phyloP scores from a whole-genome alignment of 2,797 vertebrate species.

The Acrossocheilus wenchowensis region DNA sequence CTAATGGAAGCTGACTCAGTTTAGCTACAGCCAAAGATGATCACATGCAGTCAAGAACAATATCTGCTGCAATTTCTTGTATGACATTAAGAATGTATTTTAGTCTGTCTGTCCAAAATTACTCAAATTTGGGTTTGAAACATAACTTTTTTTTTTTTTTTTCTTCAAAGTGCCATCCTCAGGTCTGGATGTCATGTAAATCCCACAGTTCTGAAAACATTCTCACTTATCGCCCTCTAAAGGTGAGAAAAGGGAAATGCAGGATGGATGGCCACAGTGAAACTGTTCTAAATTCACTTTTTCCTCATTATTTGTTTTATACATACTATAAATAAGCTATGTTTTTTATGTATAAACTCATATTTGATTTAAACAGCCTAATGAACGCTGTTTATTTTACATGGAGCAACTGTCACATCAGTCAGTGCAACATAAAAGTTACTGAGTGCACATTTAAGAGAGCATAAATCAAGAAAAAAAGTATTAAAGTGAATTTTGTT shows the following conservation, averaged over 20 bases:
- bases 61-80: not conserved
- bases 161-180: not conserved
- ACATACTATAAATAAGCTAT: not conserved
- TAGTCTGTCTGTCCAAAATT: not conserved
- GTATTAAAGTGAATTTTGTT: not conserved
- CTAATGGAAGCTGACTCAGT: slow-evolving; percentile 35
- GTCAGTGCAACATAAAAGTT: not conserved
- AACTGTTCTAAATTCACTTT: not conserved
- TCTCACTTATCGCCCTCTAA: slow-evolving; percentile 46
- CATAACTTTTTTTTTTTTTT: not conserved
- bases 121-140: not conserved
- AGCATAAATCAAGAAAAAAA: not conserved
- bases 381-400: not conserved
- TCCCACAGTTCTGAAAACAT: not conserved
- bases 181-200: not conserved
- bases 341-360: not conserved
- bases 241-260: slow-evolving; percentile 15
- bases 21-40: slow-evolving; percentile 7
- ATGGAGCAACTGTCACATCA: not conserved
- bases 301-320: not conserved
- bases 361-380: not conserved
- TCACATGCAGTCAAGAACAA: slow-evolving; percentile 1
- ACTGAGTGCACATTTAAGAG: not conserved
- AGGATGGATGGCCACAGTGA: not conserved
- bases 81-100: not conserved